phyloP scores from a whole-genome alignment of 92 coral and sea anemone genomes.

The Montipora capitata region DNA sequence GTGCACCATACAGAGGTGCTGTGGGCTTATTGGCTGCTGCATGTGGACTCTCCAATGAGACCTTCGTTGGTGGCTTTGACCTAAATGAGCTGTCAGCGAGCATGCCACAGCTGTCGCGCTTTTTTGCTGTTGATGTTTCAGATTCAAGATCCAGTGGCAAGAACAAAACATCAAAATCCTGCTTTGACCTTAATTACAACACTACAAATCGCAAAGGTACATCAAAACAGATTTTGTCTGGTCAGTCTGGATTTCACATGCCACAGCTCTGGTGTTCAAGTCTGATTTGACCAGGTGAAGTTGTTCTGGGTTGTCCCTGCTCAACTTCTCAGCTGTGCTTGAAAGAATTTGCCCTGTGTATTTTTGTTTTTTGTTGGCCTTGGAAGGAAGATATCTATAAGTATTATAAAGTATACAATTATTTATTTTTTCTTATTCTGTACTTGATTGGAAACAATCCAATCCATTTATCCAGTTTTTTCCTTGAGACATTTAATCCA shows the following conservation, averaged over 20 bases:
- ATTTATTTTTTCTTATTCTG: too few species aligned
- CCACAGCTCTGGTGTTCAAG: not conserved
- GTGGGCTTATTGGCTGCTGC: slow-evolving; percentile 23
- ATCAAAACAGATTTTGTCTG: not conserved
- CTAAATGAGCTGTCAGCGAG: not conserved
- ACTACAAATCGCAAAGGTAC: not conserved
- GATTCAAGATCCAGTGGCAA: not conserved
- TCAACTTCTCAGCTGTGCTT: too few species aligned
- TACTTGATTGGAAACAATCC: too few species aligned
- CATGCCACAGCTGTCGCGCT: not conserved
- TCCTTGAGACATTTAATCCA: too few species aligned
- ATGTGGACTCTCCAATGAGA: slow-evolving; percentile 26
- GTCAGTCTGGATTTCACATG: too few species aligned
- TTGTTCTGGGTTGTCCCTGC: not conserved
- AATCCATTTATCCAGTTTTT: too few species aligned
- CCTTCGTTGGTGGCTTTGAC: not conserved
- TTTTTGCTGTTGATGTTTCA: not conserved
- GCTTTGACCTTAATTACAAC: slow-evolving; percentile 13
- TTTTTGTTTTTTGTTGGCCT: too few species aligned
- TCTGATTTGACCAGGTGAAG: too few species aligned
- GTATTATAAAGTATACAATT: too few species aligned
- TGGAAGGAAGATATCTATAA: too few species aligned
- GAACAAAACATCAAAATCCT: not conserved
- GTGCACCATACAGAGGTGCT: not conserved
- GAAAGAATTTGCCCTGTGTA: too few species aligned